Evolutionary conservation across 2,888 invertebrate species (phyloP).

Genomic region (Drosophila nr. fundita): DNA sequence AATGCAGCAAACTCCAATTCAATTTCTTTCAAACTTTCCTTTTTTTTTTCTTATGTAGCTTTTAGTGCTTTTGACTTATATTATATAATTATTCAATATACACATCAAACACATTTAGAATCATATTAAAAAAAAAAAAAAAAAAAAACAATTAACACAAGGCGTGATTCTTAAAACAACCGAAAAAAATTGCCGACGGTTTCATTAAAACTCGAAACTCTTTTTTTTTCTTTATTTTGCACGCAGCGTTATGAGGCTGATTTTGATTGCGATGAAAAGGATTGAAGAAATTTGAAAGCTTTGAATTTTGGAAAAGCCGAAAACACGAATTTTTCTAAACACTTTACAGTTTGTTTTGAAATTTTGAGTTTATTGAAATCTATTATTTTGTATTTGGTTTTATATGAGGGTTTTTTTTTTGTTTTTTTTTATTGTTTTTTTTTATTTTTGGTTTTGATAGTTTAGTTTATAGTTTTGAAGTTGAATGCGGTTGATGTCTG

Average conservation of each 20-base stretch:
- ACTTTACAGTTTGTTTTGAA: constrained; percentile 32
- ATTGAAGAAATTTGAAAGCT: constrained; percentile 14
- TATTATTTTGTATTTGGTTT: not conserved
- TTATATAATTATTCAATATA: not conserved
- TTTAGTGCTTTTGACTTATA: constrained; percentile 4
- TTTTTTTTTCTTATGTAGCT: not conserved
- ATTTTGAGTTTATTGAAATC: constrained; percentile 14
- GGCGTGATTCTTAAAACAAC: constrained; percentile 11
- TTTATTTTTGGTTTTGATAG: constrained; percentile 8
- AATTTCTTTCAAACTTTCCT: constrained; percentile 11
- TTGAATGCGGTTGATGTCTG: constrained; percentile 31
- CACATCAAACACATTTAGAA: constrained; percentile 29
- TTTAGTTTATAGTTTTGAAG: constrained; percentile 14
- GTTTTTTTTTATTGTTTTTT: not conserved
- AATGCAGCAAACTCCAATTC: constrained; percentile 21
- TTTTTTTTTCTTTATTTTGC: constrained; percentile 25
- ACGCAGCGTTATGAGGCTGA: constrained; percentile 49
- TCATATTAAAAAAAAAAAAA: constrained; percentile 18
- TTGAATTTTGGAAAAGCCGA: constrained; percentile 7
- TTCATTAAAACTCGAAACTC: constrained; percentile 13
- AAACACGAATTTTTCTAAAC: constrained; percentile 22
- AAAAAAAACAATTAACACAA: constrained; percentile 36
- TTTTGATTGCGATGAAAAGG: constrained; percentile 17
- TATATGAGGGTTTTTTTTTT: constrained; percentile 2
- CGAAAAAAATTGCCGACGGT: constrained; percentile 53